Evolutionary conservation across 2,888 invertebrate genomes (phyloP).

Genomic region (Drosophila paracracens): DNA sequence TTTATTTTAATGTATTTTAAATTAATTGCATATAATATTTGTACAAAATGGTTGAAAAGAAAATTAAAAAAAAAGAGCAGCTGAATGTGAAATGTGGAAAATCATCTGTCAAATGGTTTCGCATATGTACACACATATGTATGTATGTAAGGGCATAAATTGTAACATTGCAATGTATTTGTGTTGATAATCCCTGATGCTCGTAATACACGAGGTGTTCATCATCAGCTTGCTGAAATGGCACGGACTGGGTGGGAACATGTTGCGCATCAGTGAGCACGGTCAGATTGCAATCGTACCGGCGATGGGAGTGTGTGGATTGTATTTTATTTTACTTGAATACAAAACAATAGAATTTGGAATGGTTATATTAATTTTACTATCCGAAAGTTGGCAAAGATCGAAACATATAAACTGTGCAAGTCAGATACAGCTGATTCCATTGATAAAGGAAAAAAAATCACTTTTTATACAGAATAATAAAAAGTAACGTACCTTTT

Average conservation of each 20-base stretch:
- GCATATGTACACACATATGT: constrained; percentile 3
- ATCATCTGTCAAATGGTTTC: constrained; percentile 67
- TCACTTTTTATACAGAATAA: neutral
- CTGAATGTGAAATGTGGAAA: constrained; percentile 70
- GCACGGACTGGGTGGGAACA: constrained; percentile 5
- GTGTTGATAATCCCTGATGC: constrained; percentile 43
- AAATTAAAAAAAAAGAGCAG: constrained; percentile 27
- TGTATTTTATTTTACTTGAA: neutral
- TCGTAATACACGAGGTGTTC: constrained; percentile 11
- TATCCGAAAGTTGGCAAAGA: neutral
- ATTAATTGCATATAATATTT: constrained; percentile 54
- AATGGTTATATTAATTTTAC: neutral
- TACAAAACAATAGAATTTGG: too few relatives aligned
- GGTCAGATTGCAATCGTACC: constrained; percentile 17
- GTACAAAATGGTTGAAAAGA: constrained; percentile 29
- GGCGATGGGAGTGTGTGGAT: constrained; percentile 1
- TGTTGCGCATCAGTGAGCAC: constrained; percentile 48
- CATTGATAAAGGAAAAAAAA: neutral
- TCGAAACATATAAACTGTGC: neutral
- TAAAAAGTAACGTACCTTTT: neutral
- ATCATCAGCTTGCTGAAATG: constrained; percentile 9
- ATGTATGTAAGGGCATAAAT: constrained; percentile 29
- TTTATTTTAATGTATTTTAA: constrained; percentile 39
- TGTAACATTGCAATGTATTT: constrained; percentile 46
- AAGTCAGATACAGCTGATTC: neutral